Base-by-base conservation (phyloP, 1,140 invertebrate species). In the Tyrophagus putrescentiae region DNA sequence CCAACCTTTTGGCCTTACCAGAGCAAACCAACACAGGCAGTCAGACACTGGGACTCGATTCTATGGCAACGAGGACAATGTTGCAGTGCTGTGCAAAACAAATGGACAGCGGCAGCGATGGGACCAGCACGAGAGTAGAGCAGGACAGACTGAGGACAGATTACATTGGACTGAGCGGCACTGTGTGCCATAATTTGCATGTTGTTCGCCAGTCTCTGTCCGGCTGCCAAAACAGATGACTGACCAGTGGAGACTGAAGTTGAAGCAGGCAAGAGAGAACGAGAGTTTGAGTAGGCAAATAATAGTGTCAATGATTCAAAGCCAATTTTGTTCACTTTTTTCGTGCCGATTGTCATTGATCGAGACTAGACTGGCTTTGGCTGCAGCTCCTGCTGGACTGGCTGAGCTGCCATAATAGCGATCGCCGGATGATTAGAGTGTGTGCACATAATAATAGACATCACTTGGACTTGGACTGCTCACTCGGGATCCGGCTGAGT, bases 381-480 rank as follows among this genome's bases (percentile, higher is more conserved):
- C 21, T 39, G 36, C 21, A 13, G 36, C 36, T 39, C 21, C 36
- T 39, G 36, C 36, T 39, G 36, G 13, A 39, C 13, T 21, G 21
- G 21, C 36, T 39, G 13, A 39, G 31, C 21, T 7, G 45, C 45
- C 21, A 48, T 48, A 48, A 48, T 48, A 48, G 45, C 45, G 21
- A 48, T 48, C 45, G 45, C 21, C 21, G 21, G 18, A 48, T 48
- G 45, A 48, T 48, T 48, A 48, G 45, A 48, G 45, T 48, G 45
- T 48, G 45, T 39, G 36, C 45, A 48, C 18, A 48, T 48, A 48
- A 48, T 48, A 48, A 48, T 48, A 48, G 45, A 48, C 45, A 48
- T 48, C 45, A 48, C 7, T 7, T 7, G n/a, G n/a, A n/a, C n/a
- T n/a, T n/a, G n/a, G n/a, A 18, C 18, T 6, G 45, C 45, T 18